Evolutionary conservation across 2,888 invertebrate species (phyloP).

Genomic region (Operophtera brumata): DNA sequence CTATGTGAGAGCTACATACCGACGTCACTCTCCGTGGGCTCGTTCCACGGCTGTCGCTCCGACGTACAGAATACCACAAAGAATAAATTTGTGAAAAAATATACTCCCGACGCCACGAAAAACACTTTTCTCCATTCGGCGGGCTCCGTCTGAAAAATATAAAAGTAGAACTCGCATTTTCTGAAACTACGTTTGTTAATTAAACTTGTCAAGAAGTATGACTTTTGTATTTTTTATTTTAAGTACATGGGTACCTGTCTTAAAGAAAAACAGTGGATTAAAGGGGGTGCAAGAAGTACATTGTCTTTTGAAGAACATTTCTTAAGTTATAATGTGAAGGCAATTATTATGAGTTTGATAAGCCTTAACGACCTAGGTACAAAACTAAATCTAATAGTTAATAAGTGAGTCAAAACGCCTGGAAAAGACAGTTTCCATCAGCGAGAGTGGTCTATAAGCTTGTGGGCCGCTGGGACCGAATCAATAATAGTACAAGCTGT

Average conservation of each 20-base stretch:
- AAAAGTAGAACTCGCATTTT: no score
- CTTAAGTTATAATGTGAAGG: no score
- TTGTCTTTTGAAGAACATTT: no score
- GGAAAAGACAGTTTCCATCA: no score
- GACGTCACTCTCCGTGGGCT: slow-evolving; percentile 53
- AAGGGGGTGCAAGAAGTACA: no score
- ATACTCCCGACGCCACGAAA: slow-evolving; percentile 85
- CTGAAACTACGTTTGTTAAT: slow-evolving; percentile 8
- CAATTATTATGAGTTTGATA: no score
- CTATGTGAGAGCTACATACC: slow-evolving; percentile 11
- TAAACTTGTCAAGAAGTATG: slow-evolving; percentile 19
- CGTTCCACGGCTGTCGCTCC: slow-evolving; percentile 87
- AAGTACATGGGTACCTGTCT: slow-evolving; percentile 32
- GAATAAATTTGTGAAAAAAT: slow-evolving; percentile 84
- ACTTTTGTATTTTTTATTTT: slow-evolving; percentile 26
- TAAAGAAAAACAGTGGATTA: slow-evolving; percentile 22
- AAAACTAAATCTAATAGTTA: no score
- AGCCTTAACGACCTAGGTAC: no score
- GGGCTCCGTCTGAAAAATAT: slow-evolving; percentile 77
- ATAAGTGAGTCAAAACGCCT: no score
- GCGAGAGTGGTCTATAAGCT: no score
- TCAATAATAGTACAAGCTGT: no score
- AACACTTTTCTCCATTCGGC: slow-evolving; percentile 88
- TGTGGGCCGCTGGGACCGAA: no score
- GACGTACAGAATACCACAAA: slow-evolving; percentile 86